phyloP scores from a whole-genome alignment of 2,113 vertebrate genomes.

The Gopherus flavomarginatus region DNA sequence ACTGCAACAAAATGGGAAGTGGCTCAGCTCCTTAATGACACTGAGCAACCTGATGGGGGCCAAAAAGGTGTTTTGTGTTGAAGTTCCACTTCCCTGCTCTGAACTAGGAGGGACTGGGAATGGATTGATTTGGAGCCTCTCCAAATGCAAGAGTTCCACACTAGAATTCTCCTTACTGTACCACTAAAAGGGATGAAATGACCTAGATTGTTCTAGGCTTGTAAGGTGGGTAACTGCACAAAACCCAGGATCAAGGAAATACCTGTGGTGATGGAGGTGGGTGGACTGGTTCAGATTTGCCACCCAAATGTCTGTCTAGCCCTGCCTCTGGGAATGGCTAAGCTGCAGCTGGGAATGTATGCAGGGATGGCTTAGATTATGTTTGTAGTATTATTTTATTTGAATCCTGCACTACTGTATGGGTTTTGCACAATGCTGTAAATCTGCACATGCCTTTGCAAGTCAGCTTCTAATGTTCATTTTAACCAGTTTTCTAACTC shows the following conservation, averaged over 20 bases:
- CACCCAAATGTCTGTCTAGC: neutral
- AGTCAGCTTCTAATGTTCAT: neutral
- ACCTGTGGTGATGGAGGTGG: neutral
- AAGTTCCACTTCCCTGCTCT: neutral
- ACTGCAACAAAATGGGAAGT: neutral
- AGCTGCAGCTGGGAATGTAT: neutral
- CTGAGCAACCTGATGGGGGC: neutral
- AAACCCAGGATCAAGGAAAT: neutral
- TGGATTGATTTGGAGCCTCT: neutral
- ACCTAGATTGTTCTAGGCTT: neutral
- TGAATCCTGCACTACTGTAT: neutral
- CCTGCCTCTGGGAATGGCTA: accelerated
- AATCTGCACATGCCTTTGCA: neutral
- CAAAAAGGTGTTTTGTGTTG: neutral
- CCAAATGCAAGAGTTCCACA: neutral
- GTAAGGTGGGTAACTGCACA: neutral
- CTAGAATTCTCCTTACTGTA: neutral
- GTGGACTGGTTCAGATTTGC: neutral
- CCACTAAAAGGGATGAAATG: neutral
- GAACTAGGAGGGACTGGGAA: neutral
- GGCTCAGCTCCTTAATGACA: neutral
- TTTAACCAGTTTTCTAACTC: constrained; percentile 71
- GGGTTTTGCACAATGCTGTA: neutral
- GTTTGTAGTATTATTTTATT: neutral
- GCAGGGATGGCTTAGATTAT: neutral